These are phyloP conservation scores for Copsychus sechellarum DNA, from an alignment of 2,113 vertebrate species.

Conservation along the genomic window DNA sequence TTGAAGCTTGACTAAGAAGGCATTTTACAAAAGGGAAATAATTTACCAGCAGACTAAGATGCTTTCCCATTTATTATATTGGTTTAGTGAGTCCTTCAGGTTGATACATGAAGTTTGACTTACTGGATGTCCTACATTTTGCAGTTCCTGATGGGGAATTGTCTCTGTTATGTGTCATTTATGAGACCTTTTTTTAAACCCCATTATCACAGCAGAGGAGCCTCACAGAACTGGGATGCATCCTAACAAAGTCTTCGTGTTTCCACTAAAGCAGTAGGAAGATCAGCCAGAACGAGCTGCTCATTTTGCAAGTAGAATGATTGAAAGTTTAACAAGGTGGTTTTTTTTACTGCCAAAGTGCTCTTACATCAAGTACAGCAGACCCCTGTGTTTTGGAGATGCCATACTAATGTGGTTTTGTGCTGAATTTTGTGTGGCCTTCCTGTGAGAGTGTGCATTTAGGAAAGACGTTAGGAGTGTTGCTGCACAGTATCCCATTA, in stretches of 20 bases:
- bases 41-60: neutral
- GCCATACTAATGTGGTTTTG: neutral
- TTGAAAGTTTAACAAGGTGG: neutral
- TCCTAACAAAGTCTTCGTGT: neutral
- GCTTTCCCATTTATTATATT: neutral
- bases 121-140: neutral
- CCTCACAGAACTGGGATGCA: neutral
- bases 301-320: neutral
- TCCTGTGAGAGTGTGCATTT: neutral
- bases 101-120: neutral
- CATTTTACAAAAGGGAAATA: neutral
- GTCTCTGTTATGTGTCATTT: neutral
- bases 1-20: neutral
- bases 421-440: neutral
- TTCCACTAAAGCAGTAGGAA: neutral
- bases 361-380: neutral
- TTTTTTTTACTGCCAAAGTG: neutral
- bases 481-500: neutral
- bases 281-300: neutral
- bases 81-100: neutral
- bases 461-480: neutral
- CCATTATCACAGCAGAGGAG: neutral
- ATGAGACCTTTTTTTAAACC: neutral
- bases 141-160: neutral
- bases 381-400: neutral